Conservation (phyloP, 2,797 vertebrate genomes). For the Kryptopterus vitreolus region DNA sequence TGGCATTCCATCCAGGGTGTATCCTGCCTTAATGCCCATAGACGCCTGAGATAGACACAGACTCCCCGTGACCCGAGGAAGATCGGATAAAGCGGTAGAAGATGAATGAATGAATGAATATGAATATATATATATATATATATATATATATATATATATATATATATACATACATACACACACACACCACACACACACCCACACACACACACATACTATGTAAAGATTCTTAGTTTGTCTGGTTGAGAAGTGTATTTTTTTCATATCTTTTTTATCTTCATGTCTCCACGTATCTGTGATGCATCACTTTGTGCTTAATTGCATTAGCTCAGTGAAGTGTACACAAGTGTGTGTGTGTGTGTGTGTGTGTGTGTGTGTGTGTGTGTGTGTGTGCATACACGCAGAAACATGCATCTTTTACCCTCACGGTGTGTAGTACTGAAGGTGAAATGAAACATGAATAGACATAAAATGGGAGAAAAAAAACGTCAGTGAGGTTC, state of each 20-base stretch:
- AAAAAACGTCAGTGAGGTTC: background rate
- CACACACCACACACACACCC: no score
- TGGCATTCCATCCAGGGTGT: no score
- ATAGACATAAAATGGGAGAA: background rate
- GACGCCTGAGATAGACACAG: no score
- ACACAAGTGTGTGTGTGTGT: constrained; percentile 24
- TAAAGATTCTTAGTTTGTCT: no score
- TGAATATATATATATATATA: no score
- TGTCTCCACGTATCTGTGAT: constrained; percentile 23
- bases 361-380: background rate
- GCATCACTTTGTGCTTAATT: constrained; percentile 37
- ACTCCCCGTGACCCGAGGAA: no score
- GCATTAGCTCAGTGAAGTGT: constrained; percentile 20
- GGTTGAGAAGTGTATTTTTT: no score
- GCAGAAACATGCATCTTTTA: constrained; percentile 12
- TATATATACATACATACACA: background rate
- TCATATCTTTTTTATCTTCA: no score
- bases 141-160: background rate
- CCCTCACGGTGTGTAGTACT: background rate
- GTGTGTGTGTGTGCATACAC: constrained; percentile 25
- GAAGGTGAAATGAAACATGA: background rate
- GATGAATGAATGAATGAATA: no score
- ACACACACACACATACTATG: no score
- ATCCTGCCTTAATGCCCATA: no score
- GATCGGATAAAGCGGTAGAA: no score